Base-by-base conservation (phyloP, 2,888 invertebrate species). In the Nipponacmea schrenckii region DNA sequence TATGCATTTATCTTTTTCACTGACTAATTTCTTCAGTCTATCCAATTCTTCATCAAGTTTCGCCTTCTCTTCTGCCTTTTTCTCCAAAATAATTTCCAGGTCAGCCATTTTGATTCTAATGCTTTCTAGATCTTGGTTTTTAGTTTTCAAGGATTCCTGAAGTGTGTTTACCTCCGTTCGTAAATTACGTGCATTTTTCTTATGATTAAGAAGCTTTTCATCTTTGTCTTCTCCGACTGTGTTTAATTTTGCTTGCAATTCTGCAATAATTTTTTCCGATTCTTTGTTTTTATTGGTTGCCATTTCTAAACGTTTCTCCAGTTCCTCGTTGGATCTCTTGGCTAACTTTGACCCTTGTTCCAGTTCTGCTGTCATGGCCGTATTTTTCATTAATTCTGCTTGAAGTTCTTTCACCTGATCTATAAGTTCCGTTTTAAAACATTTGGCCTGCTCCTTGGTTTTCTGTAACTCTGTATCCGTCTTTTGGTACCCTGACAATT, bases 361-460 rank as follows among this genome's bases (percentile, higher is more conserved):
- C 10, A 80, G 69, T 46, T 80, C 80, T 1, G 76, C 74, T 0
- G 79, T 76, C 56, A 74, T 74, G 17, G 74, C 71, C 50, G 77
- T 73, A 45, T 80, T 80, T 68, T 79, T 77, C 64, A 77, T 74
- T 39, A 80, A 64, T 62, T 81, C 80, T n/a, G 39, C 44, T 68
- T 80, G 79, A 3, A 81, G 66, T 15, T 76, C 75, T 56, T 74
- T 74, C 0, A 82, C 66, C 63, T 81, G 82, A 27, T 75, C 70
- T 27, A 74, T 70, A 14, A 81, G 62, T 69, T 76, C 76, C 12
- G 77, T 62, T 31, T 74, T 77, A 62, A 75, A 65, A 27, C 71
- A 63, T 20, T 73, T 69, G 20, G 73, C 70, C 31, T 68, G 50
- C 20, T 76, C 67, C 20, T 46, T 48, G 15, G 56, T 69, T 65